Conservation (phyloP, 2,888 invertebrate species). For the Zygothrica quintamaculata region DNA sequence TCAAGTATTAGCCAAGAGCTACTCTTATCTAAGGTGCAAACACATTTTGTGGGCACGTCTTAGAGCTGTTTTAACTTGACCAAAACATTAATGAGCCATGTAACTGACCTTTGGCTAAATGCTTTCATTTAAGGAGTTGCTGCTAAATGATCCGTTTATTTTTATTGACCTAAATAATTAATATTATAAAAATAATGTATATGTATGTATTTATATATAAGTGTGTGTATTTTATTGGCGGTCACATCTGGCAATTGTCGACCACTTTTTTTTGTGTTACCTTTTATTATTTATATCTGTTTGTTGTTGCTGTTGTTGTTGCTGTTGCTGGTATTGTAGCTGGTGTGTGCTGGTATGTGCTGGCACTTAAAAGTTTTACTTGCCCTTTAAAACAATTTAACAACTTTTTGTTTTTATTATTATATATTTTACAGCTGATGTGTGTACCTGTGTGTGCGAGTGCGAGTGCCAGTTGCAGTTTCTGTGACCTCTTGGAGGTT, state of each 20-base stretch:
- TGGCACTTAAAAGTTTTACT: conserved; percentile 54
- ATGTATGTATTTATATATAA: too few species aligned
- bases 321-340: conserved; percentile 14
- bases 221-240: conserved; percentile 31
- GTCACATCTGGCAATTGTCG: conserved; percentile 44
- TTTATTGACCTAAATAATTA: conserved; percentile 65
- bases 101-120: conserved; percentile 48
- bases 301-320: conserved; percentile 22
- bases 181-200: conserved; percentile 41
- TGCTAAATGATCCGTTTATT: conserved; percentile 54
- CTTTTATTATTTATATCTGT: conserved; percentile 23
- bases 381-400: conserved; percentile 55
- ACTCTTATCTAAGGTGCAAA: conserved; percentile 16
- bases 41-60: conserved; percentile 24
- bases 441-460: conserved; percentile 7
- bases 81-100: not conserved
- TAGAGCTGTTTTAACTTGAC: not conserved
- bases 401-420: conserved; percentile 53
- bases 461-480: conserved; percentile 44
- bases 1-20: not conserved
- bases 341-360: conserved; percentile 11
- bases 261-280: conserved; percentile 34
- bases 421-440: conserved; percentile 53
- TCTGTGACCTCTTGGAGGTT: conserved; percentile 56
- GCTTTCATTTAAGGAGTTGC: conserved; percentile 34